Conservation (phyloP, 2,113 vertebrate species). For the Prinia subflava region DNA sequence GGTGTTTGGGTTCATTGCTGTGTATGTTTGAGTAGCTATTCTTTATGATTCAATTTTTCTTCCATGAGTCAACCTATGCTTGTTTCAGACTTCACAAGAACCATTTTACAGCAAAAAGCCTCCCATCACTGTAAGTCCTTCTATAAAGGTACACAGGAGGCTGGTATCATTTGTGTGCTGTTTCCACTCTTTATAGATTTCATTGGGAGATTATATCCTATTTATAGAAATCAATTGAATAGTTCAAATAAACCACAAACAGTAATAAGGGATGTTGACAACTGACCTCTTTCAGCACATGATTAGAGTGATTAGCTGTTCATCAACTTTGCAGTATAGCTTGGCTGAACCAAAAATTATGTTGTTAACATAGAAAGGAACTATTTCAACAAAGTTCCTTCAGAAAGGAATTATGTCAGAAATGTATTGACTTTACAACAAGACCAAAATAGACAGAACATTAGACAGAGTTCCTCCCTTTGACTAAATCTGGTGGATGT, state of each 20-base stretch:
- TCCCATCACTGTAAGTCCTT: not conserved
- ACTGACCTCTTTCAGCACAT: not conserved
- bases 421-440: not conserved
- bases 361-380: not conserved
- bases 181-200: not conserved
- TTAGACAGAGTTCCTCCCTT: not conserved
- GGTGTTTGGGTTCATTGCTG: not conserved
- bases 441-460: not conserved
- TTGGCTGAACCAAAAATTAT: not conserved
- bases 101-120: not conserved
- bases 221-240: not conserved
- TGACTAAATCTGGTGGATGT: not conserved
- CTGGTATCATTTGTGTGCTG: not conserved
- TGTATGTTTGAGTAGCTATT: not conserved
- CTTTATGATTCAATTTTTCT: slow-evolving; percentile 30
- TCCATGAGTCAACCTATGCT: not conserved
- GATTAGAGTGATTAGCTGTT: not conserved
- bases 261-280: not conserved
- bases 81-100: not conserved
- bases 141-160: not conserved
- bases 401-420: not conserved
- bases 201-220: not conserved
- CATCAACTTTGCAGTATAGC: not conserved
- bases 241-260: not conserved
- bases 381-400: not conserved